Evolutionary conservation across 2,888 invertebrate genomes (phyloP), one percentile per base, ranked within the genome.

Genomic region (Aphidoletes aphidimyza): DNA sequence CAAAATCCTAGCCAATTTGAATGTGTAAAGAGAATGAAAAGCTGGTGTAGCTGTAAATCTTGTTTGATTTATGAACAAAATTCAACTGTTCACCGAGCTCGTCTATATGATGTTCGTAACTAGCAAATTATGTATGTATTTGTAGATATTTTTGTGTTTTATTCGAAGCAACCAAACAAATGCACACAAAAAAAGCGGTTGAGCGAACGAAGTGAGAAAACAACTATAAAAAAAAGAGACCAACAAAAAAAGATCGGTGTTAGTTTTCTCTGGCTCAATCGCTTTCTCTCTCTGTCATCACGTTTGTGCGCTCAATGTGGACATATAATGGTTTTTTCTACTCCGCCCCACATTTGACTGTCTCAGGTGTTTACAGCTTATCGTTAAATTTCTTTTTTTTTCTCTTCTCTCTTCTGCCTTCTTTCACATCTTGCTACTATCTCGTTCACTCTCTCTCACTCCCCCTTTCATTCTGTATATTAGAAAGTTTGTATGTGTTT

Each of bases 281-380:
- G 36, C 37, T 81, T 19, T 81, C 22, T 37, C 37, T 81, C 19
- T 81, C 37, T 37, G 0, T 37, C 78, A n/a, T 36, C 81, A 22
- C 11, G n/a, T n/a, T 22, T 54, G 22, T n/a, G 22, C 2, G 36
- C 37, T 81, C 81, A 22, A 81, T 81, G 37, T 22, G 81, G 22
- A 81, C 81, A 37, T 69, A 54, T 54, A 54, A 78, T 36, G 36
- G 34, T 78, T 78, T 78, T 78, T 19, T 26, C 83, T 30, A 42
- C 83, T 83, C 42, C 83, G 42, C 83, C 42, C 42, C n/a, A 81
- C 37, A 37, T n/a, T 81, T 8, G 78, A 8, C 69, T 26, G 83
- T 45, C 83, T 83, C 83, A 83, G 83, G 83, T 83, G 83, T 83
- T 83, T 42, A 83, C 42, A 83, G 83, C 42, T 83, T 83, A 83